phyloP scores from a whole-genome alignment of 2,113 vertebrate genomes.

The Rostratula benghalensis region DNA sequence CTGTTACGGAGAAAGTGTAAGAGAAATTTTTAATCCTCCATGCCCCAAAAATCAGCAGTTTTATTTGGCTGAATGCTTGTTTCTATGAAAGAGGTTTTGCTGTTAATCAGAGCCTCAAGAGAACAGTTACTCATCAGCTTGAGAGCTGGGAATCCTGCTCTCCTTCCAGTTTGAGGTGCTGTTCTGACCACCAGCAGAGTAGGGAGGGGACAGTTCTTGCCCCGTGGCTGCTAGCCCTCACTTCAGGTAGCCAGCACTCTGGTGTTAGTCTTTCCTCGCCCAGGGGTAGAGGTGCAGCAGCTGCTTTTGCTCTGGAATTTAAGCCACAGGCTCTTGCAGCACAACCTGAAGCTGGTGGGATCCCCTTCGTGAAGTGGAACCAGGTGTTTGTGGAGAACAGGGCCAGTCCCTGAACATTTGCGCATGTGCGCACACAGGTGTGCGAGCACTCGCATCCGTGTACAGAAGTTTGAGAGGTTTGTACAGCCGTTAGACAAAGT shows the following conservation, averaged over 20 bases:
- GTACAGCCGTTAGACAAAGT: not conserved
- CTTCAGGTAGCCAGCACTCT: rapidly evolving
- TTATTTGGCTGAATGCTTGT: not conserved
- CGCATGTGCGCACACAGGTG: rapidly evolving
- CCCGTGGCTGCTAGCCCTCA: not conserved
- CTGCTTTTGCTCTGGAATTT: rapidly evolving
- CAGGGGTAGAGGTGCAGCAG: rapidly evolving
- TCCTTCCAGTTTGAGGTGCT: not conserved
- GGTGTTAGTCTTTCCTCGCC: rapidly evolving
- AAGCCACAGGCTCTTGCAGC: not conserved
- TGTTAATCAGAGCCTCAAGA: not conserved
- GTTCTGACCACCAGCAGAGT: not conserved
- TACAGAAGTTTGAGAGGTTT: not conserved
- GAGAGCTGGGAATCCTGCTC: not conserved
- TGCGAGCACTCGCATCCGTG: rapidly evolving
- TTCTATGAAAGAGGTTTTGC: not conserved
- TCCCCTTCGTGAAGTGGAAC: not conserved
- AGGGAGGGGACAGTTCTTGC: not conserved
- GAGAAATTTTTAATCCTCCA: not conserved
- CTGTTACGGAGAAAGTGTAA: not conserved
- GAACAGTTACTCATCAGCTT: not conserved
- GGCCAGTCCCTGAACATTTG: no score
- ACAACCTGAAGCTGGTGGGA: not conserved
- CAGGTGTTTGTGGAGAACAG: not conserved
- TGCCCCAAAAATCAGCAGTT: not conserved